Percentiles rank a stretch among this genome's conserved stretches.
Evolutionary conservation across 2,797 vertebrate genomes (phyloP).

Genomic region (Myotis pilosus): DNA sequence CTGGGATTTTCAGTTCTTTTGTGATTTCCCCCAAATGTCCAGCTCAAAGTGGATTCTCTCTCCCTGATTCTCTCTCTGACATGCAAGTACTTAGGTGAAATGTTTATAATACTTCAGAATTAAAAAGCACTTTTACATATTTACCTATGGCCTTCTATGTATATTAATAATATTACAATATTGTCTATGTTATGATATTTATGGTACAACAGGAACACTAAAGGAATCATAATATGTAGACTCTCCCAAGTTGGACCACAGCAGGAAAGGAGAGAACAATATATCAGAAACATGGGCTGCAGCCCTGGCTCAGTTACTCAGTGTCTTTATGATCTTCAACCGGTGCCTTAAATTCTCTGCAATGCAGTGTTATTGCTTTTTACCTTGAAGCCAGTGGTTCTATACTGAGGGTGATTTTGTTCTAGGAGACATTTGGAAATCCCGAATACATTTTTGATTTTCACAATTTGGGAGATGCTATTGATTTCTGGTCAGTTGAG

Average conservation of each 20-base stretch:
- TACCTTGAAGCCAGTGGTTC: neutral
- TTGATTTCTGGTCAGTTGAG: neutral
- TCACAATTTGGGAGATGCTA: neutral
- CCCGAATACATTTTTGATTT: neutral
- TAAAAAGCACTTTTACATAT: neutral
- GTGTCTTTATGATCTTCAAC: neutral
- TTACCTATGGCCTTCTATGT: neutral
- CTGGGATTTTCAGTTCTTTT: neutral
- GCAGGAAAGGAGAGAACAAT: neutral
- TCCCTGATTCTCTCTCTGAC: neutral
- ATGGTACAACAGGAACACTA: neutral
- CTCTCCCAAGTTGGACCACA: neutral
- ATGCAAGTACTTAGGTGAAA: neutral
- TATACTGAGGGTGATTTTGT: neutral
- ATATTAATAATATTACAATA: neutral
- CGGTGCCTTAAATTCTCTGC: neutral
- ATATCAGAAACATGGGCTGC: neutral
- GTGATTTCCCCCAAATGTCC: constrained; percentile 27
- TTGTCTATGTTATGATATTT: neutral
- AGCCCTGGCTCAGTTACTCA: neutral
- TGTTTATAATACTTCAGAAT: neutral
- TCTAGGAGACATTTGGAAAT: neutral
- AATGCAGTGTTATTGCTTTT: neutral
- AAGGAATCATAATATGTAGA: neutral
- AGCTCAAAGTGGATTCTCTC: neutral